Evolutionary conservation across 2,113 vertebrate genomes (phyloP), one percentile per base, ranked within the genome.

Genomic region (Glaucidium brasilianum): DNA sequence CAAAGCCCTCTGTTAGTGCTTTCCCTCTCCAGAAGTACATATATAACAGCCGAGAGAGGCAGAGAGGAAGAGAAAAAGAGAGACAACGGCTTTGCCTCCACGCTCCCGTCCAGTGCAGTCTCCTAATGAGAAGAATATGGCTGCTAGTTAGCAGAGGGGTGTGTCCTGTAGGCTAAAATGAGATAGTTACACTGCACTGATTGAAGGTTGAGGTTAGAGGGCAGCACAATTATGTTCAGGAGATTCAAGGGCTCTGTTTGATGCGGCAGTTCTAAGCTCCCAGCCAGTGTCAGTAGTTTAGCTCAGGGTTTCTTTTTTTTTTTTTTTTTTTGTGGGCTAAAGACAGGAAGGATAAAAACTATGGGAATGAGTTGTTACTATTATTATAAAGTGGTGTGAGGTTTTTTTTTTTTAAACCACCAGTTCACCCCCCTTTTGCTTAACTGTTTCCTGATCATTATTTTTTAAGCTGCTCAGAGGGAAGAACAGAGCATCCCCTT

Each of bases 111-210:
- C 97, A 97, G 91, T 97, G 95, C 97, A 97, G 97, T 97, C 97
- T 98, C 98, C 98, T 99, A 99, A 99, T 99, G 99, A 99, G 99
- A 98, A 98, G 97, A 98, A 98, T 98, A 98, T 98, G 98, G 98
- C 98, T 97, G 99, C 99, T 99, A 99, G 99, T 99, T 99, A 99
- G 99, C 99, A 98, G 97, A 98, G 99, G 99, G 99, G 99, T 99
- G 99, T 99, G 99, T 98, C 97, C 98, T 97, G 96, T 98, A 97
- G 90, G 97, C 98, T 98, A 97, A 98, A 98, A 98, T 97, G 98
- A 98, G 98, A 98, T 98, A 97, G 98, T 98, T 98, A 99, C 98
- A 98, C 97, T 94, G 95, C 97, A 97, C 98, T 98, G 98, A 98
- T 99, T 98, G 98, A 98, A 99, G 98, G 98, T 98, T 97, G 98